These are phyloP conservation scores for Melanocharis versteri DNA, from an alignment of 2,113 vertebrate genomes.

Conservation along the genomic window DNA sequence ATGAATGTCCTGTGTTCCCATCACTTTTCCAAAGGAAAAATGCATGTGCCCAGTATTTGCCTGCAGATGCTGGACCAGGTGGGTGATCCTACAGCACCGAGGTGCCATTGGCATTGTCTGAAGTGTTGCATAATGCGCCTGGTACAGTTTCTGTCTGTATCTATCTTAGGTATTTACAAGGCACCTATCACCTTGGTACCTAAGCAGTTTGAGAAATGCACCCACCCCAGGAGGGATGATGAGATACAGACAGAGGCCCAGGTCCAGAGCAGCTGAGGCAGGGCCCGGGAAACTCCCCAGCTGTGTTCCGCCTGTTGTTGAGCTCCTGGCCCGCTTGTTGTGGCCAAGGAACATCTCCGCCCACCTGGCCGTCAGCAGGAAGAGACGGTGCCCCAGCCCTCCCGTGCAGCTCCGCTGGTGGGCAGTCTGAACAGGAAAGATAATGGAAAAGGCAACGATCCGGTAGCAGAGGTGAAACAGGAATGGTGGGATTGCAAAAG, in stretches of 20 bases:
- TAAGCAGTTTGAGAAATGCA: conserved; percentile 65
- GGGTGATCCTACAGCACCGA: conserved; percentile 36
- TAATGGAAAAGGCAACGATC: conserved; percentile 65
- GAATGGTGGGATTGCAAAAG: conserved; percentile 70
- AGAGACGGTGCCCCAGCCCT: conserved; percentile 54
- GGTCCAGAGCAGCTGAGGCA: conserved; percentile 60
- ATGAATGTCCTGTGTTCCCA: conserved; percentile 31
- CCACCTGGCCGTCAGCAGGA: conserved; percentile 57
- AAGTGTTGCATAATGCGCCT: conserved; percentile 51
- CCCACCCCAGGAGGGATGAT: conserved; percentile 59
- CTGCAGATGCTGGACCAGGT: conserved; percentile 57
- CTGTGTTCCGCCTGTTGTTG: conserved; percentile 42
- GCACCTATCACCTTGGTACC: conserved; percentile 61
- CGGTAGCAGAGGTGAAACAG: conserved; percentile 69
- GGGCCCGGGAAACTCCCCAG: conserved; percentile 49
- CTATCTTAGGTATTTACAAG: conserved; percentile 69
- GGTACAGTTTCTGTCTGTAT: conserved; percentile 71
- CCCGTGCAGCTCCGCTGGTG: conserved; percentile 56
- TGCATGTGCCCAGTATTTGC: conserved; percentile 18
- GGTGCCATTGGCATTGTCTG: conserved; percentile 41
- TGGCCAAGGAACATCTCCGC: conserved; percentile 61
- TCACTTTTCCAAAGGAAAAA: conserved; percentile 42
- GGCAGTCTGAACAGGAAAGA: conserved; percentile 54
- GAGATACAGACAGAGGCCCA: conserved; percentile 61
- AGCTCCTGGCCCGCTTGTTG: conserved; percentile 58